These are phyloP conservation scores for Brachynemurus nebulosus DNA, from an alignment of 2,888 invertebrate genomes.

Conservation along the genomic window DNA sequence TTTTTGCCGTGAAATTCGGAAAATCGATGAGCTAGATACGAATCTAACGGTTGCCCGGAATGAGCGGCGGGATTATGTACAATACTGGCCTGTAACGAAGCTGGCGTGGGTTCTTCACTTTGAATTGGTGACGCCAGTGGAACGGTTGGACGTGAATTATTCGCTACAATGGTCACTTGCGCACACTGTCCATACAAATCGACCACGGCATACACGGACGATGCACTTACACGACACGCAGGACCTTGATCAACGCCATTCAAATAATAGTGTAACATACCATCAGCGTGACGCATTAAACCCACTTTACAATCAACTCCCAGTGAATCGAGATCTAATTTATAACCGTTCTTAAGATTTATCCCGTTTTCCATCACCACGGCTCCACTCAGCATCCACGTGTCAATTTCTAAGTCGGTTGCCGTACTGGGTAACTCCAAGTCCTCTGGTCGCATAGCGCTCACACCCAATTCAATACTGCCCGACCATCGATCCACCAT, in stretches of 20 bases:
- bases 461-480: constrained; percentile 81
- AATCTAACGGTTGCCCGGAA: constrained; percentile 2
- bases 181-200: constrained; percentile 92
- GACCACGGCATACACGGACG: constrained; percentile 83
- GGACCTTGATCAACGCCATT: constrained; percentile 79
- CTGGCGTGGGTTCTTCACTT: constrained; percentile 16
- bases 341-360: constrained; percentile 71
- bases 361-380: constrained; percentile 85
- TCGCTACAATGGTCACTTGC: constrained; percentile 45
- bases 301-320: constrained; percentile 67
- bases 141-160: constrained; percentile 20
- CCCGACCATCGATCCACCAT: constrained; percentile 91
- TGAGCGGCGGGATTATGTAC: constrained; percentile 3
- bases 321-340: constrained; percentile 71
- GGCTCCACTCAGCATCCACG: constrained; percentile 85
- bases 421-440: constrained; percentile 79
- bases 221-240: constrained; percentile 65
- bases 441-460: constrained; percentile 80
- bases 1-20: constrained; percentile 57
- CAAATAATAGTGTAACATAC: constrained; percentile 70
- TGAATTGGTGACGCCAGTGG: constrained; percentile 29
- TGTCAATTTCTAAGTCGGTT: constrained; percentile 81
- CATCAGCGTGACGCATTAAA: constrained; percentile 77
- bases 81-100: constrained; percentile 25
- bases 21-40: constrained; percentile 27